Conservation (phyloP, 2,888 invertebrate genomes). For the Drosophila kanekoi region DNA sequence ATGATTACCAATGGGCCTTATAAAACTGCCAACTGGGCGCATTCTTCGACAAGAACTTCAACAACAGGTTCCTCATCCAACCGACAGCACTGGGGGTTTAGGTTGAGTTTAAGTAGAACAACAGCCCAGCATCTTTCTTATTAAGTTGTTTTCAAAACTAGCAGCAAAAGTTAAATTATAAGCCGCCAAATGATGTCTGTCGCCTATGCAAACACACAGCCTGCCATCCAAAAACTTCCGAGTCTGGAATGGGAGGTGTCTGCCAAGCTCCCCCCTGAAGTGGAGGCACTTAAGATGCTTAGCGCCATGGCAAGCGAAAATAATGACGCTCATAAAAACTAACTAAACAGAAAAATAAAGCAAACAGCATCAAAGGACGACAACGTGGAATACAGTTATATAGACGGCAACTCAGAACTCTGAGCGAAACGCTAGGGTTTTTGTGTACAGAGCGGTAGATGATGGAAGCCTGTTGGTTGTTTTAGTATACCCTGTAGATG, state of each 20-base stretch:
- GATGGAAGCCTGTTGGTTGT: slow-evolving; percentile 31
- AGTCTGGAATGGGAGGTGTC: neutral
- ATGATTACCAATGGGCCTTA: slow-evolving; percentile 11
- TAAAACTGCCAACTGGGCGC: slow-evolving; percentile 25
- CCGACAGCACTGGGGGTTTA: neutral
- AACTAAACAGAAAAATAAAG: slow-evolving; percentile 74
- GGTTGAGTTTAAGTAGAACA: slow-evolving; percentile 25
- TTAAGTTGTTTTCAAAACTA: slow-evolving; percentile 65
- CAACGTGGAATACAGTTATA: slow-evolving; percentile 55
- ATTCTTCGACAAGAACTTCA: slow-evolving; percentile 5
- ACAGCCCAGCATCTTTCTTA: slow-evolving; percentile 43
- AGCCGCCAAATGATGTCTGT: slow-evolving; percentile 68
- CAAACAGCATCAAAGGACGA: slow-evolving; percentile 54
- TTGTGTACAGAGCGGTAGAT: slow-evolving; percentile 4
- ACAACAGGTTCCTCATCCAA: slow-evolving; percentile 4
- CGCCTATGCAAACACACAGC: slow-evolving; percentile 64
- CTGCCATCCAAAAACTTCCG: slow-evolving; percentile 5
- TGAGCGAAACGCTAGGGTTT: slow-evolving; percentile 8
- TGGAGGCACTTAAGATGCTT: slow-evolving; percentile 77
- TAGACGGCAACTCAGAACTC: slow-evolving; percentile 15
- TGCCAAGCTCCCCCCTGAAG: slow-evolving; percentile 24
- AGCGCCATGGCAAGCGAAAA: slow-evolving; percentile 79
- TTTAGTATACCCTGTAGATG: slow-evolving; percentile 7
- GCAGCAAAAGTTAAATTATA: slow-evolving; percentile 76
- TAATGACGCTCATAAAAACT: slow-evolving; percentile 80